Evolutionary conservation across 2,888 invertebrate genomes (phyloP), one percentile per base, ranked within the genome.

Genomic region (Pomacea canaliculata): DNA sequence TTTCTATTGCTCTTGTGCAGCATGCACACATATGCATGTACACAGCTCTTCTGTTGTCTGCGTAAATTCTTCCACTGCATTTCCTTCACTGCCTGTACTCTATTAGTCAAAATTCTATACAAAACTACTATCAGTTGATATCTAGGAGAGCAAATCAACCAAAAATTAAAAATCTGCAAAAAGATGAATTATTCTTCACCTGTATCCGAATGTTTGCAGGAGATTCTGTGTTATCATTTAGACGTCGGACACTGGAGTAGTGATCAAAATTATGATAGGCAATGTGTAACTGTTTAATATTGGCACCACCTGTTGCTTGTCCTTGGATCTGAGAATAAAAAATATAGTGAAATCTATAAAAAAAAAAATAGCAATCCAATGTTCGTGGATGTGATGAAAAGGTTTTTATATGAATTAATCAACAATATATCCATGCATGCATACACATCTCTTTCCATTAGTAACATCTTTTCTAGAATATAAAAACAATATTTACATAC

Each of bases 241-340:
- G 66, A 56, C 83, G 85, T 27, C 92, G 81, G 5, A 92, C 90
- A 79, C 91, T 91, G 81, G 91, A 91, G 85, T 92, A 92, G 83
- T 92, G 91, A 80, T 91, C 92, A 7, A 90, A 91, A 83, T 92
- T 91, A 82, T 92, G 92, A 79, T 92, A 92, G 18, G 91, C 89
- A 65, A 92, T 90, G 82, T 92, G 92, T n/a, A 92, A 85, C 84
- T 92, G 91, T 63, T 84, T 80, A 27, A 81, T 81, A 37, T 81
- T 81, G 10, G 77, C 72, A 18, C 79, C 82, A 56, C 83, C 51
- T 56, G 51, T 80, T 18, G 82, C 78, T 27, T 69, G 74, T 48
- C 90, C 91, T 70, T 89, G 88, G 23, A 91, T 88, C 89, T 90
- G 83, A 71, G 80, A 81, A 69, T 19, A 70, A 69, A 46, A 19